Evolutionary conservation across 2,113 vertebrate genomes (phyloP), one percentile per base, ranked within the genome.

Genomic region (Corapipo altera): DNA sequence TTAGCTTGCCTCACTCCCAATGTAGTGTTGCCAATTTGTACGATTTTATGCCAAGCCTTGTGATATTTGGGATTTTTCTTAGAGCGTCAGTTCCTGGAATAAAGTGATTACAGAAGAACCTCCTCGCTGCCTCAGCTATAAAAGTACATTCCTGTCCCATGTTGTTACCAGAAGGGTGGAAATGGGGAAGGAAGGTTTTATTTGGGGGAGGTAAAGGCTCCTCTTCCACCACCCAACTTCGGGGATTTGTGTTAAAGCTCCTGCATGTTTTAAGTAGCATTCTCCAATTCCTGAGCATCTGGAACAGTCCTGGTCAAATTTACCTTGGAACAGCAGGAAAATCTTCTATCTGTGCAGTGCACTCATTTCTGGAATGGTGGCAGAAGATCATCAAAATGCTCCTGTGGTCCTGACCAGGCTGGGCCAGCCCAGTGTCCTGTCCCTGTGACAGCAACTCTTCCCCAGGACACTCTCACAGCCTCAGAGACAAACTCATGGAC

Each of bases 51-150:
- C 90, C 90, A 91, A 86, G 79, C 21, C 82, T 91, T 90, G 76
- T 91, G 88, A 78, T 86, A 94, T 61, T 92, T 81, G 90, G 88
- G 88, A 39, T 88, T 91, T 95, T 93, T 86, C 90, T 78, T 65
- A 12, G 85, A 67, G 83, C 6, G 15, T 61, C 85, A 74, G 73
- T 86, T 96, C 65, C 93, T 69, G 85, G 93, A 96, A 95, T 94
- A 84, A 96, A 91, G 66, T 0, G 83, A 96, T 96, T 92, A 92
- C 82, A 91, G 82, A 67, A 59, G 67, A 93, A 55, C n/a, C 13
- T 84, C 64, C n/a, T 54, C 1, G 0, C 79, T 94, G 85, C 48
- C 70, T 89, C 0, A 0, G 66, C 86, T 90, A 11, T 66, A 67
- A 87, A 95, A 95, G 62, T 2, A 18, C 73, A 81, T 95, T 91